Evolutionary conservation across 2,888 invertebrate species (phyloP).

Genomic region (Agrochola litura): DNA sequence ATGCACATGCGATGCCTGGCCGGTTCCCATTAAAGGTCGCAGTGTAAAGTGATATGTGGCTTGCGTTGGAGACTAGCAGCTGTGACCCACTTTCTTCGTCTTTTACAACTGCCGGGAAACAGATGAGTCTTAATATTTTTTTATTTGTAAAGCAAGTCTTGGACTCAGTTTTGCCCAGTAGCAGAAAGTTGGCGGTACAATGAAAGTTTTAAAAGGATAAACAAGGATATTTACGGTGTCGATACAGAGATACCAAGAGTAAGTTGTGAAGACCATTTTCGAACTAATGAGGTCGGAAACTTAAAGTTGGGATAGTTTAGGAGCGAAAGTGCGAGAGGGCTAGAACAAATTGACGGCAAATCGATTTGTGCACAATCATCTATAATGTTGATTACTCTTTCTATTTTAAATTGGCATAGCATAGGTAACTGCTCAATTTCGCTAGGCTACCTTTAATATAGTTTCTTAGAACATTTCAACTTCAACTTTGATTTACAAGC

Average conservation of each 20-base stretch:
- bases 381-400: slow-evolving; percentile 5
- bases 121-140: slow-evolving; percentile 31
- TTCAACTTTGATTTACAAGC: slow-evolving; percentile 17
- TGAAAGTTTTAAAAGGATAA: slow-evolving; percentile 25
- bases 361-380: slow-evolving; percentile 1
- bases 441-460: neutral
- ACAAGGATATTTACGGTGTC: neutral
- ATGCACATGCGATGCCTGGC: slow-evolving; percentile 33
- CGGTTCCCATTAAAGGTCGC: slow-evolving; percentile 63
- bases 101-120: slow-evolving; percentile 53
- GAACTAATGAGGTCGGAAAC: slow-evolving; percentile 5
- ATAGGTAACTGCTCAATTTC: slow-evolving; percentile 20
- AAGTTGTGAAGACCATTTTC: slow-evolving; percentile 11
- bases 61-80: slow-evolving; percentile 46
- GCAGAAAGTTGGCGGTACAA: neutral
- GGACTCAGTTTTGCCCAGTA: neutral
- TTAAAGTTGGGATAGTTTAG: slow-evolving; percentile 11
- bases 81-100: slow-evolving; percentile 63
- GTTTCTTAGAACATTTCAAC: slow-evolving; percentile 6
- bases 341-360: slow-evolving; percentile 10
- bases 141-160: slow-evolving; percentile 17
- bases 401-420: slow-evolving; percentile 18
- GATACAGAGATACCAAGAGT: neutral
- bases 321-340: neutral
- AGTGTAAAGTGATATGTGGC: slow-evolving; percentile 54